Evolutionary conservation across 2,113 vertebrate species (phyloP).

Genomic region (Pteropus alecto): DNA sequence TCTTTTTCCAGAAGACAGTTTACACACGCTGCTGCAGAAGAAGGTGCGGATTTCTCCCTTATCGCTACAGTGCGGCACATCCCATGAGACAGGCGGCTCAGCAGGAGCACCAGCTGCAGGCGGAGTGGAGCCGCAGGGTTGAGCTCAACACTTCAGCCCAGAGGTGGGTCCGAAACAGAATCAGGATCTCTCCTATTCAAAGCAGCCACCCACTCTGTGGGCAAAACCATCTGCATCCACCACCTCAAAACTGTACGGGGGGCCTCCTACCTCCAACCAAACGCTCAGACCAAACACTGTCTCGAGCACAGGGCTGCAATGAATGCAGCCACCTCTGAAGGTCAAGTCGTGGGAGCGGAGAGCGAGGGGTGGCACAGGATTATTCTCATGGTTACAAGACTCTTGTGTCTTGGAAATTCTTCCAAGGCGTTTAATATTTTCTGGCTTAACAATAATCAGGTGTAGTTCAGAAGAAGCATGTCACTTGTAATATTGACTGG

Average conservation of each 20-base stretch:
- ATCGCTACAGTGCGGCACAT: too few relatives aligned
- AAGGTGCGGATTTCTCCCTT: not conserved
- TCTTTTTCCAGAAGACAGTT: not conserved
- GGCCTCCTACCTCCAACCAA: accelerated
- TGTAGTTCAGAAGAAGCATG: not conserved
- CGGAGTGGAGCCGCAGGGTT: accelerated
- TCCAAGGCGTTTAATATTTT: not conserved
- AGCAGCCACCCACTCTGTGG: accelerated
- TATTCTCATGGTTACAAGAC: not conserved
- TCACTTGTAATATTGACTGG: not conserved
- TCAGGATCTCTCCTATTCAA: not conserved
- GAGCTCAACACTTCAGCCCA: not conserved
- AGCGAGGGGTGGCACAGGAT: not conserved
- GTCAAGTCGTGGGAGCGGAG: not conserved
- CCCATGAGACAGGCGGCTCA: accelerated
- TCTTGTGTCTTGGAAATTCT: not conserved
- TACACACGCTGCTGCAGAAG: too few relatives aligned
- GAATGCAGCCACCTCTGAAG: not conserved
- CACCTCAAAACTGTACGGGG: not conserved
- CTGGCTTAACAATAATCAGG: not conserved
- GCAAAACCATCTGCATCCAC: not conserved
- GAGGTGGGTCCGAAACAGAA: not conserved
- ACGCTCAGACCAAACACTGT: not conserved
- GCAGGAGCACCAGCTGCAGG: accelerated
- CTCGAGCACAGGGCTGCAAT: not conserved